Evolutionary conservation across 2,888 invertebrate genomes (phyloP), one percentile per base, ranked within the genome.

Genomic region (Pristionchus exspectatus): DNA sequence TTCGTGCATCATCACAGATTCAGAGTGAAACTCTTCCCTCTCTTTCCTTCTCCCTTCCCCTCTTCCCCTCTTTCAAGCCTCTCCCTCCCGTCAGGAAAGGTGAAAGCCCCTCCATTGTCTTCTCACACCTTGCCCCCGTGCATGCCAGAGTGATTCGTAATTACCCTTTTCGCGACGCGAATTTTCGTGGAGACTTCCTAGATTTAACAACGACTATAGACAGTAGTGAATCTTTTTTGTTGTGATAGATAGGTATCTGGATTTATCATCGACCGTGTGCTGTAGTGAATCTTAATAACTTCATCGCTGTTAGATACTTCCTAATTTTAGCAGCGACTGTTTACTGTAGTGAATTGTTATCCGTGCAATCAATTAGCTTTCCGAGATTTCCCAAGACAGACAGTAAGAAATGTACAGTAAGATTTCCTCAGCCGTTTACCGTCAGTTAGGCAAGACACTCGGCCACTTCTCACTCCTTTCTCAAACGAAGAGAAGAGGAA

Each of bases 121-220:
- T 27, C 74, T 33, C 81, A 44, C 81, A 54, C 81, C 81, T 54
- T 12, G 14, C 21, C 69, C 14, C 30, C 18, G n/a, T 50, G 50
- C 50, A 81, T 81, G 44, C n/a, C 21, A 14, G 54, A 81, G 81
- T 81, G 54, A 81, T 81, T 81, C 81, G 81, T 81, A 81, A 81
- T 81, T 81, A 81, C 50, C 81, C 81, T 9, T 54, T 50, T 44
- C 81, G 33, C 21, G n/a, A 10, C 30, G 74, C 50, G 10, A 16
- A 30, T 24, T 9, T 69, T 69, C 12, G 2, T 33, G 72, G 1
- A 9, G 63, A 74, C 38, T 74, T 72, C 33, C 72, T 33, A 72
- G 72, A 72, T 72, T 74, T 74, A 74, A 24, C 74, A 24, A 74
- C 2, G 0, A n/a, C 59, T 24, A 59, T 1, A 5, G 0, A 50